These are phyloP conservation scores for Lymantria dispar DNA, from an alignment of 2,888 invertebrate species.

Conservation along the genomic window DNA sequence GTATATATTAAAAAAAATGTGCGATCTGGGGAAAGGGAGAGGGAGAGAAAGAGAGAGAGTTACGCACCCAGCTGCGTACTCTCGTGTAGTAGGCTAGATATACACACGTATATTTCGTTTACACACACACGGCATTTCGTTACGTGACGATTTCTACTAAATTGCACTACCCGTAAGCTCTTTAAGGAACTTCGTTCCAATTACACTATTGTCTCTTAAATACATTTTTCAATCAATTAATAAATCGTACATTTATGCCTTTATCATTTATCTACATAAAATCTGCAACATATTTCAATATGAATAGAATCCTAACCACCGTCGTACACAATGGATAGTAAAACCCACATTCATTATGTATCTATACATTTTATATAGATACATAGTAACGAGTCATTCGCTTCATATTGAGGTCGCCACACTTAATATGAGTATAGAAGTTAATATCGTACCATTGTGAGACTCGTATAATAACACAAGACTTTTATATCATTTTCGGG, in stretches of 20 bases:
- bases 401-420: conserved; percentile 24
- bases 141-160: no score
- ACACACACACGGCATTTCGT: no score
- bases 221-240: neutral
- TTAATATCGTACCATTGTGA: conserved; percentile 30
- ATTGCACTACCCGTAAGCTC: no score
- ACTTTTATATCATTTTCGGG: conserved; percentile 26
- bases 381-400: conserved; percentile 18
- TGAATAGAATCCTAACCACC: neutral
- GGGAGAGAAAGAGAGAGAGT: no score
- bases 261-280: neutral
- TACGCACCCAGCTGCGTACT: no score
- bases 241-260: neutral
- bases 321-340: neutral
- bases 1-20: no score
- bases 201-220: no score
- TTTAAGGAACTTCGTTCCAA: no score
- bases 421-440: conserved; percentile 20
- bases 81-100: no score
- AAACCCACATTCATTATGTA: neutral
- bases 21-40: no score
- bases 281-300: neutral
- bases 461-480: conserved; percentile 18
- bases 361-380: neutral
- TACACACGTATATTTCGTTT: no score